Percentiles rank a stretch among this genome's conserved stretches.
Evolutionary conservation across 2,113 vertebrate genomes (phyloP).

Genomic region (Cyprinus carpio): DNA sequence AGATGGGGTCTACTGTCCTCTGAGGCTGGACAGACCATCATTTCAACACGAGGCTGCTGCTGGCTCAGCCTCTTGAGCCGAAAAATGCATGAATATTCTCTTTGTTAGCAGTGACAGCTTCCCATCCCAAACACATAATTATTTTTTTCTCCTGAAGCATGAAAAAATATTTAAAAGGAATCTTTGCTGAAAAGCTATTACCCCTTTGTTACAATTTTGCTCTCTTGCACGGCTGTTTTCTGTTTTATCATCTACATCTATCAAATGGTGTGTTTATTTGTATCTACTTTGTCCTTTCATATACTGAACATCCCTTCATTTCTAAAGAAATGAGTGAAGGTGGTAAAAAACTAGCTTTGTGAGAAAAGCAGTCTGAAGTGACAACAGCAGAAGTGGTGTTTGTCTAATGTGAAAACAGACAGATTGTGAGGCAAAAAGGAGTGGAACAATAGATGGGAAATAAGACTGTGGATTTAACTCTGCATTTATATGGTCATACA

Average conservation of each 20-base stretch:
- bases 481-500: background rate
- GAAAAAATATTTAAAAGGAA: background rate
- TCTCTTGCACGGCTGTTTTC: background rate
- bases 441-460: constrained; percentile 25
- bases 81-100: constrained; percentile 20
- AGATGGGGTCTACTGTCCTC: constrained; percentile 10
- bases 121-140: background rate
- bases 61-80: constrained; percentile 13
- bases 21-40: constrained; percentile 14
- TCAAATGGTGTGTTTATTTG: background rate
- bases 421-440: background rate
- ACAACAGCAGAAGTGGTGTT: background rate
- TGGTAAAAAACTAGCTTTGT: background rate
- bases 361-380: background rate
- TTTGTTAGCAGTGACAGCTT: constrained; percentile 4
- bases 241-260: background rate
- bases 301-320: constrained; percentile 8
- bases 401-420: background rate
- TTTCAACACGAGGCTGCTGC: constrained; percentile 34
- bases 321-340: background rate
- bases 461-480: background rate
- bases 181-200: constrained; percentile 25
- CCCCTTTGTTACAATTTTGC: background rate
- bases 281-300: background rate
- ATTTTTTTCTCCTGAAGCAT: background rate